Percentiles rank a stretch among this genome's conserved stretches.
These are phyloP conservation scores for Catagonus wagneri DNA, from an alignment of 2,113 vertebrate genomes.

Conservation along the genomic window DNA sequence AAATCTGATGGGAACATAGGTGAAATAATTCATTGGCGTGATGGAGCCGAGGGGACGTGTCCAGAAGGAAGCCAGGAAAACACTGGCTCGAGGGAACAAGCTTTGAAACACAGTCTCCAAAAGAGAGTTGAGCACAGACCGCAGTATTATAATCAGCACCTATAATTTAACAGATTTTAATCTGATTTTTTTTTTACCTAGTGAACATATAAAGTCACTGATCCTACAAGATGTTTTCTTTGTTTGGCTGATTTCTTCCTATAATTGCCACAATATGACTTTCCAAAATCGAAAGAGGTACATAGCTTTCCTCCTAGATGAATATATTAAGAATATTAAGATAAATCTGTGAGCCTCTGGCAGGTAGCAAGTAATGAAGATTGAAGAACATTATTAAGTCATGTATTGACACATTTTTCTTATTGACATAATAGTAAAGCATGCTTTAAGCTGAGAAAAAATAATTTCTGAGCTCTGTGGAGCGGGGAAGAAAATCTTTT, in stretches of 20 bases:
- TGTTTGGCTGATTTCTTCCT: background rate
- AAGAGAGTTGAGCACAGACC: background rate
- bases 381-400: background rate
- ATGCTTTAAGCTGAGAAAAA: background rate
- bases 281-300: background rate
- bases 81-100: rapidly evolving
- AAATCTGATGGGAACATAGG: background rate
- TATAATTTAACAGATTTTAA: background rate
- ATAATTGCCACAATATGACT: background rate
- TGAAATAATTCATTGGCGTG: rapidly evolving
- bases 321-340: background rate
- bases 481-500: background rate
- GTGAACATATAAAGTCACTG: background rate
- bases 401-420: background rate
- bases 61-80: rapidly evolving
- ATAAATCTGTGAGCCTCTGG: background rate
- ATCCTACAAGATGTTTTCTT: background rate
- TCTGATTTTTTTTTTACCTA: background rate
- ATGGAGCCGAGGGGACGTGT: rapidly evolving
- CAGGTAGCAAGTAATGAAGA: background rate
- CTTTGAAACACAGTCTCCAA: too few species aligned
- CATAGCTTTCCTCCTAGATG: background rate
- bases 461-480: constrained; percentile 2
- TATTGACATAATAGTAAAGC: background rate
- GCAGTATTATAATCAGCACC: too few species aligned